Evolutionary conservation across 2,888 invertebrate species (phyloP).

Genomic region (Lepidocyrtinus sp.): DNA sequence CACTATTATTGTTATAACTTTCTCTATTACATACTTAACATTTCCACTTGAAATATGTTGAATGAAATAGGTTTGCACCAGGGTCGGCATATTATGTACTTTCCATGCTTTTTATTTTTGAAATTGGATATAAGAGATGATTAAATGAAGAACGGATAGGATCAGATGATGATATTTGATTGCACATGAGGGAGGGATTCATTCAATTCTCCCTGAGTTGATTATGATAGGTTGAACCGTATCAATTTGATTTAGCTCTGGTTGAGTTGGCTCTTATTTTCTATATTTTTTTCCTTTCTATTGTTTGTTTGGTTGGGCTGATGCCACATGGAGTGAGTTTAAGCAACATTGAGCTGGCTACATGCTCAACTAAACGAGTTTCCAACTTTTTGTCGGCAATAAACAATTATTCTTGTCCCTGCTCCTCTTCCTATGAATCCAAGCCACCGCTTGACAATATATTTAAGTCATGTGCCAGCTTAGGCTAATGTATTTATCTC

Average conservation of each 20-base stretch:
- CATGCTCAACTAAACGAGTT: conserved; percentile 26
- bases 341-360: too few species aligned
- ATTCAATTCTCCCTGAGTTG: conserved; percentile 60
- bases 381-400: conserved; percentile 33
- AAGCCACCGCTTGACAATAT: neutral
- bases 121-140: conserved; percentile 55
- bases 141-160: conserved; percentile 62
- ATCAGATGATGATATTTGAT: conserved; percentile 67
- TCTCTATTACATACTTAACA: conserved; percentile 3
- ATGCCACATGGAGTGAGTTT: conserved; percentile 7
- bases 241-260: conserved; percentile 70
- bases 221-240: conserved; percentile 69
- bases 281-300: conserved; percentile 22
- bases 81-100: too few species aligned
- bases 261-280: conserved; percentile 43
- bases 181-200: conserved; percentile 65
- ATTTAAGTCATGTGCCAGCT: conserved; percentile 27
- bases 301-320: neutral
- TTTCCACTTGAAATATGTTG: conserved; percentile 3
- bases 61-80: neutral
- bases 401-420: conserved; percentile 34
- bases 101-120: neutral
- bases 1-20: conserved; percentile 11
- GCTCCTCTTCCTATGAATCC: neutral
- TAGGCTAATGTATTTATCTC: neutral